phyloP scores from a whole-genome alignment of 2,113 vertebrate genomes.

The Falco punctatus region DNA sequence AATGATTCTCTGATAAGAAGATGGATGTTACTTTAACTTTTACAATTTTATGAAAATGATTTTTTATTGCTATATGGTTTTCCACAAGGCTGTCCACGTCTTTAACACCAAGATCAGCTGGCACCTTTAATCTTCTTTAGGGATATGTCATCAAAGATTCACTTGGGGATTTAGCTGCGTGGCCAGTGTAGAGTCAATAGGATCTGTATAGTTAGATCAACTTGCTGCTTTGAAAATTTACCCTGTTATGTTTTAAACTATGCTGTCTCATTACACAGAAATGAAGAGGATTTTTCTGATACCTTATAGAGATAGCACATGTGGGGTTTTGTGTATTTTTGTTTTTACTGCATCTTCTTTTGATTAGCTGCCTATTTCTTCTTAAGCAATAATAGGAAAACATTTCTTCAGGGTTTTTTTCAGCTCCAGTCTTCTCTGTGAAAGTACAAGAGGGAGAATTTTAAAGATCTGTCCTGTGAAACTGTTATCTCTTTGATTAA shows the following conservation, averaged over 20 bases:
- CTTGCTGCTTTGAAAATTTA: constrained; percentile 19
- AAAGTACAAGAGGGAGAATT: constrained; percentile 38
- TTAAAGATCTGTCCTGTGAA: constrained; percentile 53
- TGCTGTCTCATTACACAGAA: constrained; percentile 35
- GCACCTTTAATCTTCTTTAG: neutral
- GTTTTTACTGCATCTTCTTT: constrained; percentile 46
- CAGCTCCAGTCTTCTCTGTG: neutral
- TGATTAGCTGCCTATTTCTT: constrained; percentile 50
- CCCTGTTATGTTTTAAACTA: neutral
- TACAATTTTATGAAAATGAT: neutral
- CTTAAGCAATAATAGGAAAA: constrained; percentile 46
- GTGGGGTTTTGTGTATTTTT: constrained; percentile 2
- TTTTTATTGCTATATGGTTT: neutral
- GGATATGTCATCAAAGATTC: neutral
- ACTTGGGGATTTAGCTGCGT: neutral
- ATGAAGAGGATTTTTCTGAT: constrained; percentile 37
- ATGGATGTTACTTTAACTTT: neutral
- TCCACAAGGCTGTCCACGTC: neutral
- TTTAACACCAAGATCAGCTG: neutral
- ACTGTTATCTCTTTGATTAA: constrained; percentile 62
- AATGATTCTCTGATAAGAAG: neutral
- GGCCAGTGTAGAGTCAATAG: neutral
- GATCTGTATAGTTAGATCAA: neutral
- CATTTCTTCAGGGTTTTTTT: constrained; percentile 10
- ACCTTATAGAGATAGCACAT: constrained; percentile 7